phyloP scores from a whole-genome alignment of 1,140 invertebrate species.

The Acromyrmex echinatior region DNA sequence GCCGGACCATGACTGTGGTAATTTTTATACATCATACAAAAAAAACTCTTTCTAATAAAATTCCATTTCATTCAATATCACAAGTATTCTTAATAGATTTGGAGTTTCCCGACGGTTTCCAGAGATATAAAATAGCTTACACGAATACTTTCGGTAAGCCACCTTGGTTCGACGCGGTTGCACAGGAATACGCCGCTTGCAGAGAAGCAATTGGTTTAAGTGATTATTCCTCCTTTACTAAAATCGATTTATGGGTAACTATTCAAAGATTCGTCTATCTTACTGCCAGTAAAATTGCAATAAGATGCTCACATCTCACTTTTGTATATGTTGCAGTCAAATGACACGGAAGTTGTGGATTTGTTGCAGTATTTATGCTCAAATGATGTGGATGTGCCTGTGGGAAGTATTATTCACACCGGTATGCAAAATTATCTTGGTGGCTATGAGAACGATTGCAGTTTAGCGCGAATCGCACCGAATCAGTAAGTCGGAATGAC shows the following conservation, averaged over 20 bases:
- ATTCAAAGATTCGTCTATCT: constrained; percentile 6
- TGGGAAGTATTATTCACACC: constrained; percentile 98
- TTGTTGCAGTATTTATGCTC: constrained; percentile 97
- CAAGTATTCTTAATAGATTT: constrained; percentile 60
- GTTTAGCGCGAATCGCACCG: constrained; percentile 94
- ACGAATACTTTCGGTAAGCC: constrained; percentile 96
- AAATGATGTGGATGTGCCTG: constrained; percentile 97
- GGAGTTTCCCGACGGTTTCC: constrained; percentile 82
- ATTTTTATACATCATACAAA: not conserved
- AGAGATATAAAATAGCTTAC: constrained; percentile 89
- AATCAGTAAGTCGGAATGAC: constrained; percentile 92
- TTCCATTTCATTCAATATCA: not conserved
- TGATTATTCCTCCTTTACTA: constrained; percentile 99
- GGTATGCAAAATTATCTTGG: constrained; percentile 98
- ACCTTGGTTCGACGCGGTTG: constrained; percentile 96
- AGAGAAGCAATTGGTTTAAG: constrained; percentile 97
- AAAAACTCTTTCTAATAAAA: not conserved
- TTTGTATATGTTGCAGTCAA: constrained; percentile 88
- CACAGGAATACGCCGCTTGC: constrained; percentile 97
- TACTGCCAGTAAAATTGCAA: not conserved
- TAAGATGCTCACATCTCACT: not conserved
- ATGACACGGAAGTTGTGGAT: constrained; percentile 95
- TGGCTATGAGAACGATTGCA: constrained; percentile 99
- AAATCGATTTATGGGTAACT: constrained; percentile 96
- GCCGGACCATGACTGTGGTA: constrained; percentile 87